A percentile compares a stretch with the other conserved stretches of the same genome.
phyloP scores from a whole-genome alignment of 2,797 vertebrate genomes.

The Clangula hyemalis region DNA sequence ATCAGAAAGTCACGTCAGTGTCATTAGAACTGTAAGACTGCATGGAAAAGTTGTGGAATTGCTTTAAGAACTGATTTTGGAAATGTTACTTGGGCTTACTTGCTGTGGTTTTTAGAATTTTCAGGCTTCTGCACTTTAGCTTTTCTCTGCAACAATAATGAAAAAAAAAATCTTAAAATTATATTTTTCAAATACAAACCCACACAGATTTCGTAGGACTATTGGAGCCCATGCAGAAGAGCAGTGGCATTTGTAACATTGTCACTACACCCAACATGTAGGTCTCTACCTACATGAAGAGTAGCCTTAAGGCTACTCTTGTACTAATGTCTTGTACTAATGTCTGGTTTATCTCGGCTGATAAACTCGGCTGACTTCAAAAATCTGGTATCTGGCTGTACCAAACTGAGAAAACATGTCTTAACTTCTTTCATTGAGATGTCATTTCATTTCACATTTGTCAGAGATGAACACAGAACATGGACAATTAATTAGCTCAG shows the following conservation, averaged over 20 bases:
- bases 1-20: neutral
- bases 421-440: neutral
- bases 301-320: neutral
- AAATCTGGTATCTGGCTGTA: neutral
- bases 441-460: neutral
- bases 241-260: neutral
- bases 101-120: neutral
- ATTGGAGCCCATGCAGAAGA: neutral
- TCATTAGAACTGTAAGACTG: neutral
- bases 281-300: neutral
- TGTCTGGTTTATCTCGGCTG: neutral
- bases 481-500: conserved; percentile 16
- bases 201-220: neutral
- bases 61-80: neutral
- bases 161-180: neutral
- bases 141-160: neutral
- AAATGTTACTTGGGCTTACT: neutral
- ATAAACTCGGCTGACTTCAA: neutral
- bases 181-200: neutral
- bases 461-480: neutral
- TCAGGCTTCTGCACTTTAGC: neutral
- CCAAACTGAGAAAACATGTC: neutral
- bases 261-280: rapidly evolving
- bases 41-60: neutral
- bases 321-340: neutral